Percentiles rank a stretch among this genome's conserved stretches.
phyloP scores from a whole-genome alignment of 2,888 invertebrate species.

The Xestia rhomboidea region DNA sequence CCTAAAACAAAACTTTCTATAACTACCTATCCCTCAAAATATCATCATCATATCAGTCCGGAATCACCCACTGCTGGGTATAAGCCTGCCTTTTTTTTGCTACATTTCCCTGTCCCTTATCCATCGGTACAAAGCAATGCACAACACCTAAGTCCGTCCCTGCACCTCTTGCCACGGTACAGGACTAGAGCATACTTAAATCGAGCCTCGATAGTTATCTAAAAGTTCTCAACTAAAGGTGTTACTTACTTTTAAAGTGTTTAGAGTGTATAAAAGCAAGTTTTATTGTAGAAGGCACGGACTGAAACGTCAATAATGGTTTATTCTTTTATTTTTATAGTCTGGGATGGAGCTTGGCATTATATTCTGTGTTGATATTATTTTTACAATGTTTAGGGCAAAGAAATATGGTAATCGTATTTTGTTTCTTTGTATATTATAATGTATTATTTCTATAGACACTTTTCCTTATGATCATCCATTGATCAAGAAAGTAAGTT shows the following conservation, averaged over 20 bases:
- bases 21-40: background rate
- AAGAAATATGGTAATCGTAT: background rate
- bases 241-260: constrained; percentile 49
- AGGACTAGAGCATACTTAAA: constrained; percentile 46
- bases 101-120: too few relatives aligned
- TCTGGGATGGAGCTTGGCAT: background rate
- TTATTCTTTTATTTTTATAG: constrained; percentile 41
- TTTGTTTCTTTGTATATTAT: background rate
- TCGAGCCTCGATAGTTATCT: constrained; percentile 50
- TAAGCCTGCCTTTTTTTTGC: too few relatives aligned
- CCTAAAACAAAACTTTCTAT: background rate
- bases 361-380: constrained; percentile 15
- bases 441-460: background rate
- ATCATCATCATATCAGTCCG: too few relatives aligned
- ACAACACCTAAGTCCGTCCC: constrained; percentile 24
- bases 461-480: background rate
- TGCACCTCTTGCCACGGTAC: constrained; percentile 28
- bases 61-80: too few relatives aligned
- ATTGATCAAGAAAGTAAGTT: background rate
- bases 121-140: constrained; percentile 9
- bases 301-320: constrained; percentile 47
- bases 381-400: constrained; percentile 17
- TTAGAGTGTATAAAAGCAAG: constrained; percentile 41
- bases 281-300: constrained; percentile 34
- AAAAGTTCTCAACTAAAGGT: constrained; percentile 55